Evolutionary conservation across 2,888 invertebrate genomes (phyloP).

Genomic region (Elaeidobius kamerunicus): DNA sequence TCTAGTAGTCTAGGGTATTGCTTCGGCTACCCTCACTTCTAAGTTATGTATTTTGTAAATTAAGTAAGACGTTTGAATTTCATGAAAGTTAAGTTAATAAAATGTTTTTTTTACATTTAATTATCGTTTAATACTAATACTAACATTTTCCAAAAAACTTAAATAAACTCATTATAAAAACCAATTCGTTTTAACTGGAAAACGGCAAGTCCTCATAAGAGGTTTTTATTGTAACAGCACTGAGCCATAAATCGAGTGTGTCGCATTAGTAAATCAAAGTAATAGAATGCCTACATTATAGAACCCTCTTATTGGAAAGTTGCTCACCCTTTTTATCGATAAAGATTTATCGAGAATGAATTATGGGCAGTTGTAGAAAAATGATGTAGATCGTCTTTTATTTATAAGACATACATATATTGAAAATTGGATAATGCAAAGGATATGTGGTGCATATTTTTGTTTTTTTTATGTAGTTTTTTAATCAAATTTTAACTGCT

Average conservation of each 20-base stretch:
- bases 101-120: too few species aligned
- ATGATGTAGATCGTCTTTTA: slow-evolving; percentile 8
- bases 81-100: too few species aligned
- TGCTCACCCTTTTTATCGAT: slow-evolving; percentile 27
- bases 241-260: slow-evolving; percentile 36
- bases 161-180: slow-evolving; percentile 39
- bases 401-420: not conserved
- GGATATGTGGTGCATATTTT: too few species aligned
- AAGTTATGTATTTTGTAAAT: slow-evolving; percentile 15
- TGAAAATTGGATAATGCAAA: not conserved
- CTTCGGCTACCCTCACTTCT: slow-evolving; percentile 16
- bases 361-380: slow-evolving; percentile 16
- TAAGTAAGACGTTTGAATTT: too few species aligned
- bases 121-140: too few species aligned
- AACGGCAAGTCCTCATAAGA: slow-evolving; percentile 43
- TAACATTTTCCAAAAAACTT: too few species aligned
- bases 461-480: too few species aligned
- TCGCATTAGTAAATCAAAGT: slow-evolving; percentile 41
- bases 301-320: slow-evolving; percentile 37
- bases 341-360: slow-evolving; percentile 19
- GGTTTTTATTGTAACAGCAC: slow-evolving; percentile 40
- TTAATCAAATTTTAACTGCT: too few species aligned
- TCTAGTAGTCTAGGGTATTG: slow-evolving; percentile 33
- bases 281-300: slow-evolving; percentile 44
- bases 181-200: slow-evolving; percentile 44